These are phyloP conservation scores for Ascidia mentula DNA, from an alignment of 23 tunicate species.

Conservation along the genomic window DNA sequence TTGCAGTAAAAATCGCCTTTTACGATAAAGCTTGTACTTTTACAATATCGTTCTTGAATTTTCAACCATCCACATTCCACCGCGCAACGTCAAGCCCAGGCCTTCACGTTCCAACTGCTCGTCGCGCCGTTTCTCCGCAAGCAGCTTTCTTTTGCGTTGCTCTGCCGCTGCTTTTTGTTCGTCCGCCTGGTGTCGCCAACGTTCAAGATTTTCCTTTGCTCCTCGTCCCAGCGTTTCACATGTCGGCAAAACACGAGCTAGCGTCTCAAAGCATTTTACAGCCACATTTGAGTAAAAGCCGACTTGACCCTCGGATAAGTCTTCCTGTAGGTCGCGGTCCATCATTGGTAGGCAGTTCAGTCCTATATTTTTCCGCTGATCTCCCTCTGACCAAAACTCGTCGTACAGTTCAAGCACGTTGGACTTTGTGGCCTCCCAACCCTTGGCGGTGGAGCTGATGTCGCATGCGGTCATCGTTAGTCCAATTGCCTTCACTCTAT, in stretches of 20 bases:
- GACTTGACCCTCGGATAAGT: constrained; percentile 63
- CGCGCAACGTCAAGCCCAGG: constrained; percentile 33
- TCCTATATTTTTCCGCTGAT: constrained; percentile 48
- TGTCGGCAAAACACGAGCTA: constrained; percentile 60
- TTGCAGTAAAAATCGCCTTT: too few species aligned
- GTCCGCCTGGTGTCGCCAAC: constrained; percentile 73
- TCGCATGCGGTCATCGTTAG: constrained; percentile 79
- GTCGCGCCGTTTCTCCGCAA: not conserved
- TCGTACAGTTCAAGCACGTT: constrained; percentile 51
- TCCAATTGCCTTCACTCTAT: constrained; percentile 36
- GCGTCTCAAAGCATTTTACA: constrained; percentile 59
- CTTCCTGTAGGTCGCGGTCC: constrained; percentile 60
- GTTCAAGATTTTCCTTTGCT: constrained; percentile 54
- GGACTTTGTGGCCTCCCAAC: constrained; percentile 47
- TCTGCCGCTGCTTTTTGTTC: constrained; percentile 16
- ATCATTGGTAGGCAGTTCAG: constrained; percentile 50
- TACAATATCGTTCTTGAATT: constrained; percentile 18
- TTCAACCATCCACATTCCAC: constrained; percentile 63
- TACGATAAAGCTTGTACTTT: too few species aligned
- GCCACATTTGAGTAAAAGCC: constrained; percentile 76
- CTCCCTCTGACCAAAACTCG: constrained; percentile 88
- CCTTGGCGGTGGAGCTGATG: constrained; percentile 65
- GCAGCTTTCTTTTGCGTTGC: constrained; percentile 20
- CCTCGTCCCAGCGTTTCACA: constrained; percentile 45
- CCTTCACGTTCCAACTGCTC: constrained; percentile 26